Percentiles rank a stretch among this genome's conserved stretches.
Evolutionary conservation across 2,888 invertebrate species (phyloP).

Genomic region (Spisula solida): DNA sequence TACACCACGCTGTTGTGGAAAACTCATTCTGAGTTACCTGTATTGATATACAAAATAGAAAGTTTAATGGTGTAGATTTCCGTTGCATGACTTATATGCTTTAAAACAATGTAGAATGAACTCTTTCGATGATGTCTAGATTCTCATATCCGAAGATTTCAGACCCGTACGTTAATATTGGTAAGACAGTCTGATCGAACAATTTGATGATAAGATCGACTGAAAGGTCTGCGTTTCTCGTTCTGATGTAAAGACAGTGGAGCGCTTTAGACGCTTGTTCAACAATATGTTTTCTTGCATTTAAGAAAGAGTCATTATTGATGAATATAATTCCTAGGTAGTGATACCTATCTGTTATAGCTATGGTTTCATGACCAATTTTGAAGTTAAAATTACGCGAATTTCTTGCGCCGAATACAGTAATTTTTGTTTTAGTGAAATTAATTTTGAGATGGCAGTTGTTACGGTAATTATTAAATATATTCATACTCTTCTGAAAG

Average conservation of each 20-base stretch:
- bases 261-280: constrained; percentile 55
- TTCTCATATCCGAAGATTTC: constrained; percentile 57
- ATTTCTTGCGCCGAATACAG: background rate
- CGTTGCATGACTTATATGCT: too few species aligned
- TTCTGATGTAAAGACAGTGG: constrained; percentile 32
- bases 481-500: constrained; percentile 48
- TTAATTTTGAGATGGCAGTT: constrained; percentile 25
- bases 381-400: constrained; percentile 19
- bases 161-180: constrained; percentile 50
- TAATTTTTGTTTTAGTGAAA: too few species aligned
- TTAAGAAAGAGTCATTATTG: constrained; percentile 49
- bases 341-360: constrained; percentile 46
- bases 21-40: too few species aligned
- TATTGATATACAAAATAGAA: too few species aligned
- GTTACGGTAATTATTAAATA: constrained; percentile 53
- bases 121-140: constrained; percentile 44
- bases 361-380: constrained; percentile 9
- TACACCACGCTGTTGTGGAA: too few species aligned
- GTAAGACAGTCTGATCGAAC: constrained; percentile 46
- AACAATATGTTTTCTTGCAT: constrained; percentile 48
- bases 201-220: constrained; percentile 37
- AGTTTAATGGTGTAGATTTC: too few species aligned
- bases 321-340: constrained; percentile 49
- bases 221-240: constrained; percentile 48
- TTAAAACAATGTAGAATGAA: too few species aligned